Evolutionary conservation across 2,797 vertebrate genomes (phyloP), one percentile per base, ranked within the genome.

Genomic region (Manis pentadactyla): DNA sequence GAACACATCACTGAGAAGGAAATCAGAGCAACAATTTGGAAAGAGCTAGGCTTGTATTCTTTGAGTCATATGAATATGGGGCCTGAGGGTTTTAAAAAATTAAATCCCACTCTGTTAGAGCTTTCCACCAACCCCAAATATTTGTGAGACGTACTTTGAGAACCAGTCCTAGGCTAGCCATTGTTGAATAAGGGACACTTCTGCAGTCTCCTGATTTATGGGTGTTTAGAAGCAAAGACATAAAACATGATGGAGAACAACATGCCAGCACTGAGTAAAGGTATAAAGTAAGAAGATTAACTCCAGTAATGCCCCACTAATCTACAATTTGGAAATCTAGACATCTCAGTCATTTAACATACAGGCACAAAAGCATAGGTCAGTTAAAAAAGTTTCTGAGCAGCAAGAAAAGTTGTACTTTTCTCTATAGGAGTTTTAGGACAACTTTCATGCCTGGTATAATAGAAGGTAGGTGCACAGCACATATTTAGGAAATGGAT

Each of bases 1-100:
- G 94, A 90, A 53, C 59, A 57, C 55, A 53, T 69, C 39, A 27
- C n/a, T 39, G 46, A 92, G 81, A 87, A 82, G 61, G 78, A 88
- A 83, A 84, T 83, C 61, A 64, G 79, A 93, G 31, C 46, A 57
- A 34, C 27, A 21, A 7, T 89, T 51, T 66, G 88, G 78, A 93
- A 68, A 81, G 91, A 89, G 18, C 4, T 2, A 82, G 81, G 46
- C 29, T 90, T 74, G 55, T 85, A 39, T n/a, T 64, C 37, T 78
- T 73, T 66, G 77, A 78, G 31, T 84, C 82, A 34, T 9, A 29
- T n/a, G 64, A 73, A 29, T n/a, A 29, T 46, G 68, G 68, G 53
- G 19, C 68, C 92, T 0, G 69, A 91, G 88, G 66, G 37, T 93
- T 87, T 68, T 10, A 68, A 39, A 66, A 84, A 79, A 34, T 51